Evolutionary conservation across 2,888 invertebrate species (phyloP).

Genomic region (Drosophila meridiana): DNA sequence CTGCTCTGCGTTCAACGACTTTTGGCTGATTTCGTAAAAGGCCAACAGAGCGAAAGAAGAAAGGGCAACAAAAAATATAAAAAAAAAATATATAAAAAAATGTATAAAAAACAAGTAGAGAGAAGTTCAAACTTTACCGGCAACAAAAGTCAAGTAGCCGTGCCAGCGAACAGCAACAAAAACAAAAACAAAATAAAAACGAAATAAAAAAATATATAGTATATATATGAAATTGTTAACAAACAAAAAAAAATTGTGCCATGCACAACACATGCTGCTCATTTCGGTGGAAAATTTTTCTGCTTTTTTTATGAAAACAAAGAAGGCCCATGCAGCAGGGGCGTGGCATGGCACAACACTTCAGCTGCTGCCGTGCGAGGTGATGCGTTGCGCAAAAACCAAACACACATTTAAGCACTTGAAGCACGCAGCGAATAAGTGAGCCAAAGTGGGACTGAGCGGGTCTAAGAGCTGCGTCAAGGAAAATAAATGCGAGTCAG

Average conservation of each 20-base stretch:
- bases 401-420: constrained; percentile 53
- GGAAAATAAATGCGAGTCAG: constrained; percentile 50
- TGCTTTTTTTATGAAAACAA: constrained; percentile 56
- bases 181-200: constrained; percentile 21
- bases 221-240: constrained; percentile 23
- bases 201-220: constrained; percentile 18
- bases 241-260: constrained; percentile 25
- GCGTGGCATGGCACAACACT: constrained; percentile 49
- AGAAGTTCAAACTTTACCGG: constrained; percentile 47
- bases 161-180: constrained; percentile 31
- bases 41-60: constrained; percentile 60
- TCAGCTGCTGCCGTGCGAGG: constrained; percentile 24
- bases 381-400: constrained; percentile 42
- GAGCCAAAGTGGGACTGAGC: constrained; percentile 1
- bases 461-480: neutral
- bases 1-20: constrained; percentile 72
- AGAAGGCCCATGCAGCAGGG: constrained; percentile 18
- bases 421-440: constrained; percentile 34
- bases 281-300: constrained; percentile 67
- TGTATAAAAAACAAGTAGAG: constrained; percentile 11
- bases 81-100: constrained; percentile 3
- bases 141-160: constrained; percentile 62
- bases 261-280: constrained; percentile 70
- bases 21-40: constrained; percentile 76
- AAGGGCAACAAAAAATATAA: constrained; percentile 29